Percentiles rank a stretch among this genome's conserved stretches.
Evolutionary conservation across 2,113 vertebrate genomes (phyloP).

Genomic region (Fulica atra): DNA sequence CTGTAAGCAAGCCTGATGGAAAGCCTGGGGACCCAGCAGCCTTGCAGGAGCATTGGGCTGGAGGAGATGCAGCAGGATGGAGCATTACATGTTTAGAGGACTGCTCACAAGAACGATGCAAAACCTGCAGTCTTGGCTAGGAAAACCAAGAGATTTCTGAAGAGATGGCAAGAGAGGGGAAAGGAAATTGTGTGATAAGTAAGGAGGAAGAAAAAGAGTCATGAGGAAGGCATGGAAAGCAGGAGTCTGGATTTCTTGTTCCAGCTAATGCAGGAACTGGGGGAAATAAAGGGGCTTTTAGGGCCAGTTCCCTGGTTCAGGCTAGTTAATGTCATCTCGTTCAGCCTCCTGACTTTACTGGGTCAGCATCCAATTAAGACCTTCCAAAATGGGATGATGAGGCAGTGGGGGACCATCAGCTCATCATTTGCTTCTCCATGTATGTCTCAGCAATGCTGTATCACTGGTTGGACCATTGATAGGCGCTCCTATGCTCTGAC

Average conservation of each 20-base stretch:
- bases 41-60: not conserved
- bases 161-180: not conserved
- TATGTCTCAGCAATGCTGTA: not conserved
- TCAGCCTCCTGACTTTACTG: rapidly evolving
- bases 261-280: not conserved
- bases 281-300: not conserved
- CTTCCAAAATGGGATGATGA: not conserved
- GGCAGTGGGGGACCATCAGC: too few species aligned
- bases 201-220: not conserved
- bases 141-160: not conserved
- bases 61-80: not conserved
- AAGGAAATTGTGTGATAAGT: not conserved
- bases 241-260: not conserved
- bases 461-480: rapidly evolving
- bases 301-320: not conserved
- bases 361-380: not conserved
- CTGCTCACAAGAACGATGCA: not conserved
- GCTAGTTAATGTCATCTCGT: not conserved
- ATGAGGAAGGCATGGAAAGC: not conserved
- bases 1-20: not conserved
- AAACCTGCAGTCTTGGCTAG: not conserved
- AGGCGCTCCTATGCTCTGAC: not conserved
- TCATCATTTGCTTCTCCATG: rapidly evolving
- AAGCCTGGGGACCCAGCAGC: not conserved
- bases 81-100: not conserved